phyloP scores from a whole-genome alignment of 2,888 invertebrate genomes.

The Laspeyria flexula region DNA sequence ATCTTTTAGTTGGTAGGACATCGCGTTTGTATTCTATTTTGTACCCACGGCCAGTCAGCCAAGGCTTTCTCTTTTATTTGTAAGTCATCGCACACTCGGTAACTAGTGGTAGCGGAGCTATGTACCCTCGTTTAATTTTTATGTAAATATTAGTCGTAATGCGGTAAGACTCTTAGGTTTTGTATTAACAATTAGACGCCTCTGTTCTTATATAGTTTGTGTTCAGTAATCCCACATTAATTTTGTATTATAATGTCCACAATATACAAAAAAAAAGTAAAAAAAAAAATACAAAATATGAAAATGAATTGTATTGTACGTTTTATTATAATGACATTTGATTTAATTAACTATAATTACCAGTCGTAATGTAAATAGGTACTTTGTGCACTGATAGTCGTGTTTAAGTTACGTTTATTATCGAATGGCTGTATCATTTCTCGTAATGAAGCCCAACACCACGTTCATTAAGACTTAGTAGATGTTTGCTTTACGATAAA shows the following conservation, averaged over 20 bases:
- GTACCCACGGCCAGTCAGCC: slow-evolving; percentile 61
- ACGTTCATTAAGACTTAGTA: slow-evolving; percentile 63
- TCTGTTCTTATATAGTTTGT: slow-evolving; percentile 63
- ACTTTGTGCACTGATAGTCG: slow-evolving; percentile 81
- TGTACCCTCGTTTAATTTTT: slow-evolving; percentile 41
- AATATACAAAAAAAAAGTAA: slow-evolving; percentile 61
- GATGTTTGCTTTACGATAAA: slow-evolving; percentile 58
- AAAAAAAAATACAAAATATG: slow-evolving; percentile 56
- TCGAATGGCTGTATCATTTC: slow-evolving; percentile 77
- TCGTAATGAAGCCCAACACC: slow-evolving; percentile 61
- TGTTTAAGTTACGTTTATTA: slow-evolving; percentile 72
- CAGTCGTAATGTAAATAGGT: slow-evolving; percentile 76
- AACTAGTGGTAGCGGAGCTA: slow-evolving; percentile 43
- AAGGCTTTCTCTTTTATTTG: slow-evolving; percentile 53
- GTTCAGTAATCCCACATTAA: slow-evolving; percentile 65
- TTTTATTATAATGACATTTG: slow-evolving; percentile 58
- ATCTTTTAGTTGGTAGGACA: slow-evolving; percentile 68
- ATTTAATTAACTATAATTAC: slow-evolving; percentile 64
- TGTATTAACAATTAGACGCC: slow-evolving; percentile 50
- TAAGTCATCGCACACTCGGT: slow-evolving; percentile 57
- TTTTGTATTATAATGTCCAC: slow-evolving; percentile 63
- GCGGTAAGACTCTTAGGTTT: slow-evolving; percentile 57
- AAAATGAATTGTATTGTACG: slow-evolving; percentile 60
- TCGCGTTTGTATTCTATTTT: slow-evolving; percentile 53
- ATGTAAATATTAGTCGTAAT: slow-evolving; percentile 68